These are phyloP conservation scores for Acrocephalus scirpaceus DNA, from an alignment of 2,797 vertebrate genomes.

Conservation along the genomic window DNA sequence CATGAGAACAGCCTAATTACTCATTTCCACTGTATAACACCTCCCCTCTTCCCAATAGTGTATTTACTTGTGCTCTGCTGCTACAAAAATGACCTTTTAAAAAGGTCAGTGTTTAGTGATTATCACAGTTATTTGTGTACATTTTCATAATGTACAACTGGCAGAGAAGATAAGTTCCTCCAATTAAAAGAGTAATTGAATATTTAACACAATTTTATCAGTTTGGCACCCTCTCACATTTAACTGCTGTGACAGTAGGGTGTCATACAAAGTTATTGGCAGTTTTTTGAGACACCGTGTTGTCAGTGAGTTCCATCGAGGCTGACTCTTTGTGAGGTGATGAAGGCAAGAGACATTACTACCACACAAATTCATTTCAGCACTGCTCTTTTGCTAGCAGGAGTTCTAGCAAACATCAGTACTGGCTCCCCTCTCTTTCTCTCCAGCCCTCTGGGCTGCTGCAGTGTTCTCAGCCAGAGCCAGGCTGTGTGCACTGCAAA, in stretches of 20 bases:
- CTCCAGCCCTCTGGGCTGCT: not conserved
- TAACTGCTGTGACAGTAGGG: not conserved
- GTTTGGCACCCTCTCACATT: not conserved
- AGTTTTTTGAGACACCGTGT: rapidly evolving
- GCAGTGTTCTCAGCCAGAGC: not conserved
- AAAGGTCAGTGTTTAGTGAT: not conserved
- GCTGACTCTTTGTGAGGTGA: not conserved
- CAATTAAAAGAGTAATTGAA: not conserved
- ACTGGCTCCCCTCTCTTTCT: not conserved
- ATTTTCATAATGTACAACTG: not conserved
- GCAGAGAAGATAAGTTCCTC: not conserved
- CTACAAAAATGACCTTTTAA: not conserved
- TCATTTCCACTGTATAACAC: not conserved
- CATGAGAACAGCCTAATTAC: not conserved
- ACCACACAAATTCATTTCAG: not conserved
- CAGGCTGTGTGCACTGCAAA: rapidly evolving
- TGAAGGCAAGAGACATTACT: not conserved
- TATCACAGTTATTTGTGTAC: not conserved
- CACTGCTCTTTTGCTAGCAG: not conserved
- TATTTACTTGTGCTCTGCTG: not conserved
- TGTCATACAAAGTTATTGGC: not conserved
- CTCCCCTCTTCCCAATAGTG: rapidly evolving
- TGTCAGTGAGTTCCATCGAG: not conserved
- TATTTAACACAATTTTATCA: not conserved
- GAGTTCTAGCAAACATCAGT: not conserved